A percentile compares a stretch with the other conserved stretches of the same genome.
These are phyloP conservation scores for Geotrupes spiniger DNA, from an alignment of 2,888 invertebrate species.

Conservation along the genomic window DNA sequence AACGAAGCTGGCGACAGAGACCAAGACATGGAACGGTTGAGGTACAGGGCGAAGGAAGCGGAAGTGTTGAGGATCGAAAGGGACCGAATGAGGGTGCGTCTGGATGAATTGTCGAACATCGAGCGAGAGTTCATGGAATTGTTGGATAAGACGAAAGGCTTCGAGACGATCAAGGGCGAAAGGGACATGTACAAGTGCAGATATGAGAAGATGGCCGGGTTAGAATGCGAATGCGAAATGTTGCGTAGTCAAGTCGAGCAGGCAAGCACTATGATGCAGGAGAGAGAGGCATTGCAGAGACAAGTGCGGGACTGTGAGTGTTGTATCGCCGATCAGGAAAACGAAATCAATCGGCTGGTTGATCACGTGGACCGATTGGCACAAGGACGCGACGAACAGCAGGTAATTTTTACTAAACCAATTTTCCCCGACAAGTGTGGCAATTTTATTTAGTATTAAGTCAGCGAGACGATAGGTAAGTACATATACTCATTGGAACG, in stretches of 20 bases:
- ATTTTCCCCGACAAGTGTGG: constrained; percentile 26
- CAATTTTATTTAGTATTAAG: constrained; percentile 27
- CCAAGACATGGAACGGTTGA: constrained; percentile 34
- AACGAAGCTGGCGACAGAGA: constrained; percentile 25
- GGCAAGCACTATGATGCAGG: constrained; percentile 47
- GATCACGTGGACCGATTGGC: constrained; percentile 54
- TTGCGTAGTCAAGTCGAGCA: constrained; percentile 40
- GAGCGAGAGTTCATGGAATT: constrained; percentile 41
- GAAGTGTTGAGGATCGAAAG: constrained; percentile 44
- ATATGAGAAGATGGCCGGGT: constrained; percentile 37
- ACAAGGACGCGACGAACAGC: constrained; percentile 41
- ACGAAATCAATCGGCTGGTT: constrained; percentile 57
- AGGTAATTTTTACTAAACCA: constrained; percentile 35
- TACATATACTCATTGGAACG: not conserved
- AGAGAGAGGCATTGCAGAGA: constrained; percentile 52
- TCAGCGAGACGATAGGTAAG: constrained; percentile 7
- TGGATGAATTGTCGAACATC: constrained; percentile 38
- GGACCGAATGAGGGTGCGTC: constrained; percentile 34
- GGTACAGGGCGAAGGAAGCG: constrained; percentile 37
- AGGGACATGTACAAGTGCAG: constrained; percentile 45
- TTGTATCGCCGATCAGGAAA: constrained; percentile 56
- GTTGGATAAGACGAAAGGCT: constrained; percentile 29
- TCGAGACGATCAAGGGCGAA: constrained; percentile 42
- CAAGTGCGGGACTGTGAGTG: constrained; percentile 57
- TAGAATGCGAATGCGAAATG: constrained; percentile 40